Percentiles rank a stretch among this genome's conserved stretches.
These are phyloP conservation scores for Poecilia velifera DNA, from an alignment of 2,797 vertebrate species.

Conservation along the genomic window DNA sequence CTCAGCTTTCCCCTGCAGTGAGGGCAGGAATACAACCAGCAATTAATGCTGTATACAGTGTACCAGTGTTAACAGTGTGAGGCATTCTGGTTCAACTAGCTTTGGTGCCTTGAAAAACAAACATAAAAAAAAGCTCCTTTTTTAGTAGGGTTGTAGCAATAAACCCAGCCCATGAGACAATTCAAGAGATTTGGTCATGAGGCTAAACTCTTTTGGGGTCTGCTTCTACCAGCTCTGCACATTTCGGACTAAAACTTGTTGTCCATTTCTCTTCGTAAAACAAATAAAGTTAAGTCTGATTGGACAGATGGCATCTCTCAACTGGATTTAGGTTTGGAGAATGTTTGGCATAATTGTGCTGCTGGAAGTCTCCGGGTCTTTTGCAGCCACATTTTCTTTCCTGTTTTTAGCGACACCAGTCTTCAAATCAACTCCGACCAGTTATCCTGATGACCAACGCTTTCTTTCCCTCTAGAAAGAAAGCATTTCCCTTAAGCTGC, in stretches of 20 bases:
- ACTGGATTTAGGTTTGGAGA: not conserved
- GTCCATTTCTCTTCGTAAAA: not conserved
- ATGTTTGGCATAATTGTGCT: not conserved
- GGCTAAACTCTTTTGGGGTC: not conserved
- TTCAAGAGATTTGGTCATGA: not conserved
- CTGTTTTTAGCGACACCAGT: not conserved
- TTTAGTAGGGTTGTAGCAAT: not conserved
- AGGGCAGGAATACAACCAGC: slow-evolving; percentile 71
- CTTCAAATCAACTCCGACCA: not conserved
- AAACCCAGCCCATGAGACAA: slow-evolving; percentile 4
- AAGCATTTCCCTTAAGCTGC: not conserved
- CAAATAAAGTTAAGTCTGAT: not conserved
- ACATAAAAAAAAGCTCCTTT: slow-evolving; percentile 22
- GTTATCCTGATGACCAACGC: not conserved
- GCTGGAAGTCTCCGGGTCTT: not conserved
- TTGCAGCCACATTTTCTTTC: not conserved
- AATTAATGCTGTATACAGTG: slow-evolving; percentile 71
- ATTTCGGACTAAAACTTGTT: not conserved
- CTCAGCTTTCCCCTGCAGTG: slow-evolving; percentile 72
- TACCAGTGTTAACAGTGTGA: slow-evolving; percentile 68
- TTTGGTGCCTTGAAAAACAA: slow-evolving; percentile 27
- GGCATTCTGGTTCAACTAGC: slow-evolving; percentile 56
- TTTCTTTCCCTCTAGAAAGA: too few species aligned
- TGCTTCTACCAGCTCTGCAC: not conserved
- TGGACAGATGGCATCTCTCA: not conserved